Evolutionary conservation across 2,797 vertebrate species (phyloP).

Genomic region (Pristis pectinata): DNA sequence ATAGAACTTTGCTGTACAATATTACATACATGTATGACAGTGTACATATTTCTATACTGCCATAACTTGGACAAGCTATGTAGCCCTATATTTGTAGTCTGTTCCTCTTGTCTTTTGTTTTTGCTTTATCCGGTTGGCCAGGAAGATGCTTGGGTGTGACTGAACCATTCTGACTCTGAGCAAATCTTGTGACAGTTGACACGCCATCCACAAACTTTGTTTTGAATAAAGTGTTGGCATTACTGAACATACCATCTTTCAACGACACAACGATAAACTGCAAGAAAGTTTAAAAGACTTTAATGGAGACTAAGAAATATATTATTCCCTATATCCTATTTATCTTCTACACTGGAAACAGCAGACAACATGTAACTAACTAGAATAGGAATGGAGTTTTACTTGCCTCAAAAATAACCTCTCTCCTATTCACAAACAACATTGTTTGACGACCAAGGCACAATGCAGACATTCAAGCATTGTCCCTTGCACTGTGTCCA

Average conservation of each 20-base stretch:
- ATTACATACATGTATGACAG: conserved; percentile 7
- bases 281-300: conserved; percentile 33
- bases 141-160: conserved; percentile 44
- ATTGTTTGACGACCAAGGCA: background rate
- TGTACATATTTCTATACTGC: background rate
- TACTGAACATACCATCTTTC: conserved; percentile 97
- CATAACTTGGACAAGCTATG: background rate
- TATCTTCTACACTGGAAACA: background rate
- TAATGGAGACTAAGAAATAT: conserved; percentile 6
- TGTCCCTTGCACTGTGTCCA: background rate
- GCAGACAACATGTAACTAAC: background rate
- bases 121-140: conserved; percentile 53
- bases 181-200: conserved; percentile 70
- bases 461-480: background rate
- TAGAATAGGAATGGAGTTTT: background rate
- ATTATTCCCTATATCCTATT: background rate
- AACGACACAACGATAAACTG: conserved; percentile 95
- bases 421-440: background rate
- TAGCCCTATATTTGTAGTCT: conserved; percentile 45
- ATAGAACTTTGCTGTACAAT: background rate
- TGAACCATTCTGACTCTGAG: conserved; percentile 58
- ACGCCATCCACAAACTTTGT: conserved; percentile 89
- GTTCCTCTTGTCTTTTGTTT: conserved; percentile 51
- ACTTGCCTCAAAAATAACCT: background rate
- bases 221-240: conserved; percentile 90